These are phyloP conservation scores for Carterocephalus palaemon DNA, from an alignment of 2,888 invertebrate genomes.

Conservation along the genomic window DNA sequence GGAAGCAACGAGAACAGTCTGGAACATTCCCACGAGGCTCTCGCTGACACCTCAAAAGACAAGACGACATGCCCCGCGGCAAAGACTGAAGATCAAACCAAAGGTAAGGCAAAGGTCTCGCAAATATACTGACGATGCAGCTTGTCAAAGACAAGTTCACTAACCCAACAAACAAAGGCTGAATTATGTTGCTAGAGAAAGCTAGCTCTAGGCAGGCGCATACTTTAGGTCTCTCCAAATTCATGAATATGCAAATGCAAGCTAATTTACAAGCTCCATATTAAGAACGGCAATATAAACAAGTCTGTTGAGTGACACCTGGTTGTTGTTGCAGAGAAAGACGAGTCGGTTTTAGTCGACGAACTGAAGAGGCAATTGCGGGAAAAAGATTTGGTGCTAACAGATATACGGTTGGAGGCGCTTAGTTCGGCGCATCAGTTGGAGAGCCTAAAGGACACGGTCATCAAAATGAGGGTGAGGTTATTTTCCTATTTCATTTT, in stretches of 20 bases:
- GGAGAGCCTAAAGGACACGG: conserved; percentile 96
- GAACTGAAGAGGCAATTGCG: conserved; percentile 95
- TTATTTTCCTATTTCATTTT: not conserved
- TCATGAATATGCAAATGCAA: conserved; percentile 22
- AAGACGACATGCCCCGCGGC: conserved; percentile 52
- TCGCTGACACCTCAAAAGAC: conserved; percentile 56
- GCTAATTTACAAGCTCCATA: conserved; percentile 16
- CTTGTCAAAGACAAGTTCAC: conserved; percentile 9
- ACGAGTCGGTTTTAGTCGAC: conserved; percentile 79
- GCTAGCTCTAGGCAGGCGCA: conserved; percentile 5
- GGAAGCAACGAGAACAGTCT: conserved; percentile 76
- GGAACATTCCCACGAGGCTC: conserved; percentile 72
- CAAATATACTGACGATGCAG: not conserved
- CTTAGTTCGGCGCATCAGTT: conserved; percentile 98
- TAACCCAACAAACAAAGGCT: conserved; percentile 7
- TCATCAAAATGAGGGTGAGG: conserved; percentile 96
- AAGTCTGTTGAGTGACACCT: conserved; percentile 12
- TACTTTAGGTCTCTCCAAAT: conserved; percentile 14
- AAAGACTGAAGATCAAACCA: conserved; percentile 64
- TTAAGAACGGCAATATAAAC: conserved; percentile 7
- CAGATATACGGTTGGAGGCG: conserved; percentile 97
- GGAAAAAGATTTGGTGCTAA: conserved; percentile 97
- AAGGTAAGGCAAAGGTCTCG: conserved; percentile 50
- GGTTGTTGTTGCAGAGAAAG: conserved; percentile 62
- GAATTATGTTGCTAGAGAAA: conserved; percentile 21